phyloP scores from a whole-genome alignment of 2,888 invertebrate genomes.

The Thalpophila matura region DNA sequence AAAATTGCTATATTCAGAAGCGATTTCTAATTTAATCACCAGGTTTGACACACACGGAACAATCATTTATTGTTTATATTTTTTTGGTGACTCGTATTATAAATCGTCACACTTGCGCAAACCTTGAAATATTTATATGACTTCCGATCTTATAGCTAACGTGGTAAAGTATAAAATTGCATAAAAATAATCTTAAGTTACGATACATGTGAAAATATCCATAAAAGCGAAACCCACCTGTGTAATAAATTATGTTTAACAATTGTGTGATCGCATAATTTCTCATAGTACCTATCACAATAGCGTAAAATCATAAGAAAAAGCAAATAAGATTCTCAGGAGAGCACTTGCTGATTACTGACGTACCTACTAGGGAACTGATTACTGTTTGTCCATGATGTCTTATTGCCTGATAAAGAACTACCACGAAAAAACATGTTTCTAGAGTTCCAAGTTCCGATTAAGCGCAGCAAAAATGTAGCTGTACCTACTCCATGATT shows the following conservation, averaged over 20 bases:
- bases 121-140: conserved; percentile 23
- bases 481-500: not conserved
- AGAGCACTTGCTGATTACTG: not conserved
- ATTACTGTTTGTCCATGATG: not conserved
- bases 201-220: conserved; percentile 29
- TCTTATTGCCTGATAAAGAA: not conserved
- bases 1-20: conserved; percentile 2
- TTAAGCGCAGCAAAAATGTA: not conserved
- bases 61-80: conserved; percentile 21
- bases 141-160: conserved; percentile 21
- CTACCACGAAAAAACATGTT: not conserved
- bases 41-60: conserved; percentile 14
- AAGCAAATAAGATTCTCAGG: conserved; percentile 45
- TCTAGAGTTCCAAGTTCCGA: not conserved
- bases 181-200: not conserved
- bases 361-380: not conserved
- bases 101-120: conserved; percentile 28
- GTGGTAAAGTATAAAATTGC: conserved; percentile 26
- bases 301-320: conserved; percentile 54
- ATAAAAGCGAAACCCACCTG: conserved; percentile 33
- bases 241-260: conserved; percentile 51
- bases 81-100: conserved; percentile 41
- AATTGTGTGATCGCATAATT: conserved; percentile 59
- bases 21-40: conserved; percentile 15
- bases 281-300: conserved; percentile 52